Evolutionary conservation across 1,140 invertebrate genomes (phyloP).

Genomic region (Sipha flava): DNA sequence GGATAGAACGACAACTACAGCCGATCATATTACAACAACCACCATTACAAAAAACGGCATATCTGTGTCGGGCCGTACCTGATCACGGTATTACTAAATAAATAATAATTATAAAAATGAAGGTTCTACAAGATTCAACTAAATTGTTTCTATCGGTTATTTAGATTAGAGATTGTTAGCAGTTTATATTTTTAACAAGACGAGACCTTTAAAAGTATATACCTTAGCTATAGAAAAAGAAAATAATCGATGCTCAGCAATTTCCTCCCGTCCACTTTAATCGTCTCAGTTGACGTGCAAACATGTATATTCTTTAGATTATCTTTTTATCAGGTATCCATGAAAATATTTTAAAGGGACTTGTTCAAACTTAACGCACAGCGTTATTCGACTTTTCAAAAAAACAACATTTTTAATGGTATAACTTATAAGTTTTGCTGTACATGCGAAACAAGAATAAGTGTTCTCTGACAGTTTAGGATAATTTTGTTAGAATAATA

Average conservation of each 20-base stretch:
- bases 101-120: neutral
- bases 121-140: neutral
- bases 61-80: neutral
- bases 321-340: neutral
- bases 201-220: neutral
- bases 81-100: neutral
- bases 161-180: neutral
- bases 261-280: neutral
- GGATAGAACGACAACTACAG: no score
- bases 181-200: neutral
- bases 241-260: neutral
- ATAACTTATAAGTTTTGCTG: no score
- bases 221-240: neutral
- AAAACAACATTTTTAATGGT: neutral
- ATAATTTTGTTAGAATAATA: neutral
- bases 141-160: neutral
- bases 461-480: neutral
- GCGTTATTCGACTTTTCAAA: no score
- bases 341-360: neutral
- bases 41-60: neutral
- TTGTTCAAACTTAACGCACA: no score
- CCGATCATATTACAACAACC: no score
- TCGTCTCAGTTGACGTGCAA: neutral
- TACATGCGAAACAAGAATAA: no score
- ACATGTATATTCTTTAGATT: neutral